Evolutionary conservation across 2,797 vertebrate genomes (phyloP), one percentile per base, ranked within the genome.

Genomic region (Sylvilagus floridanus): DNA sequence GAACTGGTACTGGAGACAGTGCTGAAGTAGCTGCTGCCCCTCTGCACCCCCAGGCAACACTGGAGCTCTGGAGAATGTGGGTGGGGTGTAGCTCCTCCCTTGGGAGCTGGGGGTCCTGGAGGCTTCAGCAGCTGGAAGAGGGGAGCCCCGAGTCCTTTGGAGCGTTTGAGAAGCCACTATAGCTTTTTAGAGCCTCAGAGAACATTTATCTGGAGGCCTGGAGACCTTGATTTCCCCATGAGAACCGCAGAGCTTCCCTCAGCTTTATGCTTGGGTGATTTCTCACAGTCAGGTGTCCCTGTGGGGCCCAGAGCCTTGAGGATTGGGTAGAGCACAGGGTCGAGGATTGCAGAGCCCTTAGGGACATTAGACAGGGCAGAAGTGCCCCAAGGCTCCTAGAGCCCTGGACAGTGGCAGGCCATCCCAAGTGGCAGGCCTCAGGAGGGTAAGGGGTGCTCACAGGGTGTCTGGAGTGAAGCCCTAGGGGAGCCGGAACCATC

Each of bases 1-100:
- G 26, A 50, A 52, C 9, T 50, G 7, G 42, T 42, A 42, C 42
- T 7, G 4, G 42, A 26, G 9, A n/a, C 28, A 35, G 17, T 78
- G 54, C 32, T 22, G 30, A 1, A 11, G 30, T 21, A 19, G 50
- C 22, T 71, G 32, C 37, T 37, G 35, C 79, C 72, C 42, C 35
- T 77, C 35, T 42, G 26, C 82, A 75, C 24, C 30, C 21, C 12
- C 32, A 3, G 24, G 57, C 21, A 28, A 6, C 8, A 19, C 79
- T 82, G 24, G 35, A 54, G 8, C 42, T 2, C 21, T 11, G 42
- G 5, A 32, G 4, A 2, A 5, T 6, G 3, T n/a, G 5, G 30
- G 54, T 24, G 6, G 9, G 22, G 2, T 35, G 2, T 26, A 9
- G 16, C 13, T 14, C 3, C 54, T 2, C 13, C 13, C 13, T 14